A percentile compares a stretch with the other conserved stretches of the same genome.
These are phyloP conservation scores for Eurosta solidaginis DNA, from an alignment of 1,140 invertebrate species.

Conservation along the genomic window DNA sequence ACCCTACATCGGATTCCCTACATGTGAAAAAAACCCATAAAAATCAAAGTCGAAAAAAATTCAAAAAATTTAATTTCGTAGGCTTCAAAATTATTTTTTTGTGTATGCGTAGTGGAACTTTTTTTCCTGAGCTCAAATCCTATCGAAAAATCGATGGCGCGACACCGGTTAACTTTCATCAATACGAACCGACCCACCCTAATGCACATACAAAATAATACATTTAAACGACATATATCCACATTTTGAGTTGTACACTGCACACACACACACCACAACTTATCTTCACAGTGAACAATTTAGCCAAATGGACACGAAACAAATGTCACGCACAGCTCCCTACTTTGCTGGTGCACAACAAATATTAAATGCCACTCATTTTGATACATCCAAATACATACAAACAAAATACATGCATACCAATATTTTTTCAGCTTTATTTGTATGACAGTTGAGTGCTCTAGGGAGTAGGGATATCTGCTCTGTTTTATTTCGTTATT, in stretches of 20 bases:
- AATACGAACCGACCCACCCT: too few species aligned
- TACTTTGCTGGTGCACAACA: background rate
- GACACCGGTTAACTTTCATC: too few species aligned
- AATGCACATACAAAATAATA: background rate
- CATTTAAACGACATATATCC: background rate
- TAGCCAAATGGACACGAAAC: background rate
- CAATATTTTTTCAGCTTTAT: background rate
- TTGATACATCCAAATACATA: background rate
- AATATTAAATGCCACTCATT: constrained; percentile 4
- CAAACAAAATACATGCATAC: background rate
- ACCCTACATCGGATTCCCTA: too few species aligned
- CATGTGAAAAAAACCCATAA: too few species aligned
- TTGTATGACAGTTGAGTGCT: background rate
- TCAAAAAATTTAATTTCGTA: too few species aligned
- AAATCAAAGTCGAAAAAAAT: too few species aligned
- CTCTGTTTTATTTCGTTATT: background rate
- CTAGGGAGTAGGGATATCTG: too few species aligned
- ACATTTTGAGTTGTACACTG: background rate
- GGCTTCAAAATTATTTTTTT: too few species aligned
- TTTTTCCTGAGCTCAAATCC: too few species aligned
- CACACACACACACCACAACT: background rate
- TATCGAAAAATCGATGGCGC: too few species aligned
- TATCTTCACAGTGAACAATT: background rate
- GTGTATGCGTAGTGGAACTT: too few species aligned
- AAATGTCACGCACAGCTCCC: background rate